Evolutionary conservation across 2,888 invertebrate species (phyloP).

Genomic region (Pseudococcus longispinus): DNA sequence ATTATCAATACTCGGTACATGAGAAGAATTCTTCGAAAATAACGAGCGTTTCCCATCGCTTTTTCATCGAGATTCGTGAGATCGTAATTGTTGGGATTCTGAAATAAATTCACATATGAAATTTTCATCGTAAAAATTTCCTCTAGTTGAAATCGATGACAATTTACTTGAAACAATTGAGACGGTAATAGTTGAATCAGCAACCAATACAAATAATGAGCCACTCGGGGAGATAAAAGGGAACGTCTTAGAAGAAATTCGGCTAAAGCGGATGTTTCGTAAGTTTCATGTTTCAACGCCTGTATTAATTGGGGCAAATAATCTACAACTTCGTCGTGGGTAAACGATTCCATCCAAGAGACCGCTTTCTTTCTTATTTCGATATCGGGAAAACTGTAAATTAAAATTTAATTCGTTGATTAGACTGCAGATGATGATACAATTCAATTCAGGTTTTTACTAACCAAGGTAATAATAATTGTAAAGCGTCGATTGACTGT

Average conservation of each 20-base stretch:
- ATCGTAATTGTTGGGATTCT: constrained; percentile 58
- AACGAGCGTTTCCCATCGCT: constrained; percentile 74
- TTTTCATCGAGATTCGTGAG: constrained; percentile 69
- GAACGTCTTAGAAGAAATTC: constrained; percentile 82
- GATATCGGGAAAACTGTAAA: constrained; percentile 84
- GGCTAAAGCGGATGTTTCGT: constrained; percentile 87
- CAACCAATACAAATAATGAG: constrained; percentile 95
- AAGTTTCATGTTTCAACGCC: constrained; percentile 87
- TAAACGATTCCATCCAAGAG: constrained; percentile 77
- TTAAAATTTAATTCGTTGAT: not conserved
- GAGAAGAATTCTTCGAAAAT: constrained; percentile 79
- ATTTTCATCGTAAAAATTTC: not conserved
- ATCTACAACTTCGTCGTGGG: constrained; percentile 87
- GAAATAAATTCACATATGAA: not conserved
- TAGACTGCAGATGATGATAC: not conserved
- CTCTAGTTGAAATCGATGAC: not conserved
- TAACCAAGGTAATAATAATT: constrained; percentile 90
- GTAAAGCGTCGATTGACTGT: constrained; percentile 87
- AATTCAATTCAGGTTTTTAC: constrained; percentile 58
- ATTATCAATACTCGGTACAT: constrained; percentile 86
- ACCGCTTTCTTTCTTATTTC: constrained; percentile 87
- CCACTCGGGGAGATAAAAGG: constrained; percentile 85
- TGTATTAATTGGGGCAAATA: constrained; percentile 93
- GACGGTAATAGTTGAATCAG: constrained; percentile 84
- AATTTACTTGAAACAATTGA: constrained; percentile 75